Base-by-base conservation (phyloP, 1,140 invertebrate genomes). In the Drosophila ogumai region DNA sequence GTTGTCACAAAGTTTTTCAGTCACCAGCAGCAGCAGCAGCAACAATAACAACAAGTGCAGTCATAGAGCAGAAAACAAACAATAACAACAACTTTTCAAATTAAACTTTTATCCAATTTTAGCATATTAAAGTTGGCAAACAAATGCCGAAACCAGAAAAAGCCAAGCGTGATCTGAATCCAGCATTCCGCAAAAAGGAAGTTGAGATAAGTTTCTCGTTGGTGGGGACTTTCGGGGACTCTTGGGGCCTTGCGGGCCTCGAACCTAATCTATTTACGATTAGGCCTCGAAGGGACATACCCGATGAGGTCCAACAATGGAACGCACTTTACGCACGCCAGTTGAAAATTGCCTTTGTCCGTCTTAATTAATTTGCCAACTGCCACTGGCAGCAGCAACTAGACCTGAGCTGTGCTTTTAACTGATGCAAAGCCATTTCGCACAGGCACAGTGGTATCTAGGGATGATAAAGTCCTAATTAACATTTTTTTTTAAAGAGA, bases 51-150 rank as follows among this genome's bases (percentile, higher is more conserved):
- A 28, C 63, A 65, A 58, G 52, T 38, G 1, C 34, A n/a, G 52
- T n/a, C 52, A 55, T 49, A 72, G 46, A 47, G 32, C 19, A 56
- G 32, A 55, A 69, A 49, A 40, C 79, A 73, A 88, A 87, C 85
- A 88, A 88, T 81, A 90, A 85, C 73, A 90, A 90, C 74, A 88
- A 88, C 85, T 88, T 88, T 88, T 88, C 85, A 88, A 85, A 88
- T 88, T 88, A 88, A 88, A 88, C 85, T 88, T 73, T 88, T 88
- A 81, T 85, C 73, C 85, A 75, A 88, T 85, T 88, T 90, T 68
- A 75, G 85, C 59, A 90, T 81, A 85, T 90, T 88, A 85, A 88
- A 88, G 85, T 87, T 87, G 73, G 47, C 59, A 71, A 78, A 78
- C 66, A 71, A 77, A 63, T 55, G 57, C 47, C 74, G 31, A 43